These are phyloP conservation scores for Chrysina gloriosa DNA, from an alignment of 2,888 invertebrate species.

Conservation along the genomic window DNA sequence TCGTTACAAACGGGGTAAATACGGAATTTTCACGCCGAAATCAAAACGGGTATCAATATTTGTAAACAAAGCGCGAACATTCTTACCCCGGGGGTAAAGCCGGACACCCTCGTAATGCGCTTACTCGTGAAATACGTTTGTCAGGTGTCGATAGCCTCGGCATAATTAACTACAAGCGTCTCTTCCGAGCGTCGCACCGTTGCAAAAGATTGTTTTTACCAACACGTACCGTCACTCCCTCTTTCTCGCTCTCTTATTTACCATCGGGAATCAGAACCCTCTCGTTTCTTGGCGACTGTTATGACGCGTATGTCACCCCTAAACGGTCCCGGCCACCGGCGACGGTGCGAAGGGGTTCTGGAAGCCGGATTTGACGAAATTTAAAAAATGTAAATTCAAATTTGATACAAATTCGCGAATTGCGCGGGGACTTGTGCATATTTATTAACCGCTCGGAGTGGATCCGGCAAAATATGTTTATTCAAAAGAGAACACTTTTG, in stretches of 20 bases:
- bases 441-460: constrained; percentile 59
- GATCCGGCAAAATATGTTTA: constrained; percentile 61
- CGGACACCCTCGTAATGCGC: constrained; percentile 49
- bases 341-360: not conserved
- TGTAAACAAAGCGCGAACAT: constrained; percentile 50
- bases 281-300: not conserved
- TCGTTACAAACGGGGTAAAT: no score
- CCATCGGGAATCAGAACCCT: no score
- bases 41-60: constrained; percentile 43
- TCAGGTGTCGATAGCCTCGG: constrained; percentile 41
- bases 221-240: not conserved
- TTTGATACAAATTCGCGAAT: constrained; percentile 62
- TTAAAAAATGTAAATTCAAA: constrained; percentile 63
- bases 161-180: constrained; percentile 20
- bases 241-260: not conserved
- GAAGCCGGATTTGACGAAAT: constrained; percentile 54
- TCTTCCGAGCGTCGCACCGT: constrained; percentile 4
- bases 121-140: constrained; percentile 43
- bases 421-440: constrained; percentile 60
- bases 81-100: constrained; percentile 44
- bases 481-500: constrained; percentile 61
- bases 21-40: not conserved
- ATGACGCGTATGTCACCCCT: constrained; percentile 13
- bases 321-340: constrained; percentile 3
- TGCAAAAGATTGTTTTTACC: constrained; percentile 14